Evolutionary conservation across 1,140 invertebrate species (phyloP).

Genomic region (Stegodyphus mimosarum): DNA sequence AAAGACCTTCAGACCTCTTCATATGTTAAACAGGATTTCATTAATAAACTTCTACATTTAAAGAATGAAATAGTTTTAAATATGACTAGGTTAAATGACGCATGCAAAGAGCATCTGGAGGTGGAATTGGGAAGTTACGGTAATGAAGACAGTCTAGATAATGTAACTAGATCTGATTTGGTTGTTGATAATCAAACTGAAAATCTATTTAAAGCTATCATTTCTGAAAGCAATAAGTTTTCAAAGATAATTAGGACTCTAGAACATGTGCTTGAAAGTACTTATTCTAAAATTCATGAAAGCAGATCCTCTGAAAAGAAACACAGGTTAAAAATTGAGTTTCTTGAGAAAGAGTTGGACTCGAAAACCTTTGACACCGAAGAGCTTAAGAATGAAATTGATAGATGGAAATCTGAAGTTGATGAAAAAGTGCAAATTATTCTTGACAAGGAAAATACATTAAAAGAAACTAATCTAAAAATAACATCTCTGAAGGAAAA

Average conservation of each 20-base stretch:
- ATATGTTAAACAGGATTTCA: background rate
- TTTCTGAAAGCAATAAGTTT: background rate
- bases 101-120: background rate
- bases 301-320: background rate
- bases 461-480: background rate
- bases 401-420: background rate
- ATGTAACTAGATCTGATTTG: too few species aligned
- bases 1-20: background rate
- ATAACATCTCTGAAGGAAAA: background rate
- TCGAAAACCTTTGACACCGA: background rate
- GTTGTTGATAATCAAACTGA: background rate
- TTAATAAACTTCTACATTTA: background rate
- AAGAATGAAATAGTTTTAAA: background rate
- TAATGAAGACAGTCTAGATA: too few species aligned
- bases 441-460: slow-evolving; percentile 11
- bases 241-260: background rate
- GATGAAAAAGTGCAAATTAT: slow-evolving; percentile 3
- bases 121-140: background rate
- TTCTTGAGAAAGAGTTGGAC: background rate
- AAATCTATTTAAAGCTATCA: background rate
- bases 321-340: background rate
- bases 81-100: background rate
- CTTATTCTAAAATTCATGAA: background rate
- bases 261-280: background rate
- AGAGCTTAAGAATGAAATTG: background rate